Conservation (phyloP, 2,113 vertebrate species). For the Cariama cristata region DNA sequence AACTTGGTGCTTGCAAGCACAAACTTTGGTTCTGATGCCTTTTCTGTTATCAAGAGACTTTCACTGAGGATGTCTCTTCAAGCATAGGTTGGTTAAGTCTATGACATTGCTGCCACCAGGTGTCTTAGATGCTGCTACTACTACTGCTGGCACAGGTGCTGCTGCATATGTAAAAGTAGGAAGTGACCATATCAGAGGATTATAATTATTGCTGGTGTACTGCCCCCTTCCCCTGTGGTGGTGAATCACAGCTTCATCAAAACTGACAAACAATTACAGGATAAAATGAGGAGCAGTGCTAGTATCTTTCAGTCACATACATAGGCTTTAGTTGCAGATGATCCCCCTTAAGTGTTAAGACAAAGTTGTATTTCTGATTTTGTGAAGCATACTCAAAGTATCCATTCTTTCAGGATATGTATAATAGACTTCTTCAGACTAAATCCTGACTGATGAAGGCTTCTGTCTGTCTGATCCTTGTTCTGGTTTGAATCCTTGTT, state of each 20-base stretch:
- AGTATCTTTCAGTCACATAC: neutral
- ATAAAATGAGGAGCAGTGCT: neutral
- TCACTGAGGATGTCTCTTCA: neutral
- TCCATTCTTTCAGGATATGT: neutral
- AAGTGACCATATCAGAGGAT: neutral
- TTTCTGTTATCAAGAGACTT: neutral
- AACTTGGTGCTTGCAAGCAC: neutral
- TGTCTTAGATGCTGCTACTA: constrained; percentile 21
- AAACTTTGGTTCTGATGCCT: neutral
- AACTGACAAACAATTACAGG: neutral
- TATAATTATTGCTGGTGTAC: neutral
- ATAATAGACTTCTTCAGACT: neutral
- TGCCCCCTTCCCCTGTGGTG: neutral
- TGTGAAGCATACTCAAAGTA: neutral
- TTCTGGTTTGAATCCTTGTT: too few species aligned
- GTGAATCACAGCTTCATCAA: neutral
- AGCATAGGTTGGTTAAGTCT: neutral
- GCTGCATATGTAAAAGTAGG: neutral
- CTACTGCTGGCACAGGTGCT: neutral
- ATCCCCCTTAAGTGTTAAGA: neutral
- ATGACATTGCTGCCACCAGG: constrained; percentile 48
- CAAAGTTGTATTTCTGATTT: neutral
- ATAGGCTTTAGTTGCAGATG: neutral
- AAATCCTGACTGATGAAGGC: neutral
- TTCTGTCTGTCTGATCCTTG: neutral